Conservation (phyloP, 2,888 invertebrate genomes). For the Saturnia japonica region DNA sequence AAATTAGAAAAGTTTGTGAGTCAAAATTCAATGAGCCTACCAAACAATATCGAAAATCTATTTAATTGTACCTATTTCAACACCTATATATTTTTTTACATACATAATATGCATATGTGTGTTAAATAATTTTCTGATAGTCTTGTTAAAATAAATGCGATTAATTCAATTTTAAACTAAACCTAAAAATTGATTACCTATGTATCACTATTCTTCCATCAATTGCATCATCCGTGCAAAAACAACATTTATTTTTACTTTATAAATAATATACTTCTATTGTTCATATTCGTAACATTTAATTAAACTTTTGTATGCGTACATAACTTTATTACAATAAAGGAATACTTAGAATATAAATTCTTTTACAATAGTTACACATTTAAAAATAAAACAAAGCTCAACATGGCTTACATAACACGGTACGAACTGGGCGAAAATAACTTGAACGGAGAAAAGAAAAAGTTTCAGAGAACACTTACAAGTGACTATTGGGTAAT, state of each 20-base stretch:
- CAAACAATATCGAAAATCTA: background rate
- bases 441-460: background rate
- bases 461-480: slow-evolving; percentile 20
- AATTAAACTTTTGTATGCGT: background rate
- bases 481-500: slow-evolving; percentile 19
- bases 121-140: background rate
- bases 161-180: background rate
- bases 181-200: too few species aligned
- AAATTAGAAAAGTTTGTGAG: background rate
- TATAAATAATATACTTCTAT: background rate
- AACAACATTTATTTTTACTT: background rate
- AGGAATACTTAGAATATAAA: background rate
- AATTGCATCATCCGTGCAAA: background rate
- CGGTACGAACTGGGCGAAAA: background rate
- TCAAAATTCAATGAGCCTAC: background rate
- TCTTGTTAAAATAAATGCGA: background rate
- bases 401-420: background rate
- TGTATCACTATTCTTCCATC: background rate
- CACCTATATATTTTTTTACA: background rate
- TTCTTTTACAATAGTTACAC: background rate
- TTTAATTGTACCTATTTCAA: background rate
- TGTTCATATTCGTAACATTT: background rate
- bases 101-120: background rate
- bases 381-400: background rate
- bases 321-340: background rate